Conservation (phyloP, 2,113 vertebrate species). For the Guaruba guarouba region DNA sequence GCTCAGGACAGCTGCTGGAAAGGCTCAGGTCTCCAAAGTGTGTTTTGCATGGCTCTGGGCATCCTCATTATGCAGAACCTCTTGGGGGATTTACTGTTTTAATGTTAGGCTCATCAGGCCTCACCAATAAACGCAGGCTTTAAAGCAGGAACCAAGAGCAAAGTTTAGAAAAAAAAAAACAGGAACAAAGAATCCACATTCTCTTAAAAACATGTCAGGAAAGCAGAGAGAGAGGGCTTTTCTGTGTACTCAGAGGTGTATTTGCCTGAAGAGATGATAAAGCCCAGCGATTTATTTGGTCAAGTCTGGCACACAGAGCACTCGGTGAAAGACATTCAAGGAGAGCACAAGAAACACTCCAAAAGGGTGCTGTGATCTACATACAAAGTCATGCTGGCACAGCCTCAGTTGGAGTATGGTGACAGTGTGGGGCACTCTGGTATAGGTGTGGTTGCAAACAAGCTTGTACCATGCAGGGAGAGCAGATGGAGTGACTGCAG, state of each 20-base stretch:
- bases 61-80: neutral
- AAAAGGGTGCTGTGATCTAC: neutral
- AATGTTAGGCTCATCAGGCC: neutral
- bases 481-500: fast-evolving
- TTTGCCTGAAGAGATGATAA: neutral
- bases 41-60: neutral
- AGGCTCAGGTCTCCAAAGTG: neutral
- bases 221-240: neutral
- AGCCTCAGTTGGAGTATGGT: neutral
- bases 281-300: neutral
- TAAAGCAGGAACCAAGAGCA: neutral
- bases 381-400: fast-evolving
- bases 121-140: fast-evolving
- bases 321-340: neutral
- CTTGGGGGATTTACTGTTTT: fast-evolving
- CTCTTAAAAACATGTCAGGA: neutral
- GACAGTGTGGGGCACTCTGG: neutral
- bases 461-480: neutral
- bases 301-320: neutral
- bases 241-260: fast-evolving
- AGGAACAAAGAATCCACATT: neutral
- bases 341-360: neutral
- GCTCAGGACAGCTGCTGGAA: neutral
- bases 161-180: neutral
- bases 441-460: fast-evolving